Conservation (phyloP, 2,113 vertebrate genomes). For the Eptesicus fuscus region DNA sequence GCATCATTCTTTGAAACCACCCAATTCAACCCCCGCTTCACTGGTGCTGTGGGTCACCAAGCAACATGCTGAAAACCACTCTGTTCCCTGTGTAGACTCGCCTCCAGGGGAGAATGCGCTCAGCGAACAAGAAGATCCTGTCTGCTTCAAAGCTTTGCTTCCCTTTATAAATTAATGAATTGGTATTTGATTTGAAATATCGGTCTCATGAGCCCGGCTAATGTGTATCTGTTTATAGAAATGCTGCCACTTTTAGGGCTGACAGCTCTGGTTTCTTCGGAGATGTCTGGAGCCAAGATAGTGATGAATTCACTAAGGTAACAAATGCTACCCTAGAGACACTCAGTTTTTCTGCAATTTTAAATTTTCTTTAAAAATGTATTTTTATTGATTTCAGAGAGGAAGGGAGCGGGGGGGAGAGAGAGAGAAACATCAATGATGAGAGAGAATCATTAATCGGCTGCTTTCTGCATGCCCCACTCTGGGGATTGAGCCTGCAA, state of each 20-base stretch:
- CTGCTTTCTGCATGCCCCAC: too few species aligned
- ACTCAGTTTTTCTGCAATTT: slow-evolving; percentile 9
- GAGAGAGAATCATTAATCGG: too few species aligned
- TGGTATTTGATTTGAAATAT: slow-evolving; percentile 70
- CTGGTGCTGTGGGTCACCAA: slow-evolving; percentile 14
- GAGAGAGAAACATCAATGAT: too few species aligned
- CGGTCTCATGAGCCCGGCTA: slow-evolving; percentile 54
- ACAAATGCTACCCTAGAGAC: slow-evolving; percentile 38
- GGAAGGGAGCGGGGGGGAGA: too few species aligned
- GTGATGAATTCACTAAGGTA: slow-evolving; percentile 55
- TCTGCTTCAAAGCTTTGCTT: slow-evolving; percentile 49
- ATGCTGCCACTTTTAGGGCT: slow-evolving; percentile 43
- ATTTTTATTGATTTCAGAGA: too few species aligned
- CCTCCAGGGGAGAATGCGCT: slow-evolving; percentile 27
- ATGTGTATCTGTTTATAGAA: slow-evolving; percentile 41
- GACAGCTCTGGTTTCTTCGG: slow-evolving; percentile 44
- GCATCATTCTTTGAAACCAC: slow-evolving; percentile 14
- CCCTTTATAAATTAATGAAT: slow-evolving; percentile 65
- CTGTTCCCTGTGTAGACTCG: not conserved
- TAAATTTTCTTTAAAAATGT: not conserved
- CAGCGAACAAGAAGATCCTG: slow-evolving; percentile 37
- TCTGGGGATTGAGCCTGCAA: too few species aligned
- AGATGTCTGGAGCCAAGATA: slow-evolving; percentile 32
- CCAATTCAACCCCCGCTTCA: not conserved
- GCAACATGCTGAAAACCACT: slow-evolving; percentile 16